Evolutionary conservation across 1,140 invertebrate species (phyloP).

Genomic region (Teleogryllus occipitalis): DNA sequence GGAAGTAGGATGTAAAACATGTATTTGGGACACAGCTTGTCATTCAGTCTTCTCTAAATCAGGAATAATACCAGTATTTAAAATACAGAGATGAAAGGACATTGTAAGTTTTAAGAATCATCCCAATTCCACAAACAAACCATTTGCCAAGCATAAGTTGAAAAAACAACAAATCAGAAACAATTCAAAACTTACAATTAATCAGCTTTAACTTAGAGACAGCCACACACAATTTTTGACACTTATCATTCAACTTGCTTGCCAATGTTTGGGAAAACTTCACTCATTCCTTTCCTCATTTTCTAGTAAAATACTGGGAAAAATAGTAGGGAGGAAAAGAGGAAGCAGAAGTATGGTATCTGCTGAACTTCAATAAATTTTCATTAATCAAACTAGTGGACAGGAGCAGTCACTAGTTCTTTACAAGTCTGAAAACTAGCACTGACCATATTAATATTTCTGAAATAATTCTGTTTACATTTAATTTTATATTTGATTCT

Average conservation of each 20-base stretch:
- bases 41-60: not conserved
- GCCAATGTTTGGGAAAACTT: not conserved
- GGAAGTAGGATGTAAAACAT: not conserved
- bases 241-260: not conserved
- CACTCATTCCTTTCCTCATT: not conserved
- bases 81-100: not conserved
- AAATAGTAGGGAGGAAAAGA: not conserved
- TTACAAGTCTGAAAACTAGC: no score
- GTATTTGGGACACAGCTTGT: not conserved
- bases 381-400: no score
- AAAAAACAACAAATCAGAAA: not conserved
- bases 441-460: no score
- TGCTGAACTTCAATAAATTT: not conserved
- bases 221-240: not conserved
- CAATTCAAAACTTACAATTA: not conserved
- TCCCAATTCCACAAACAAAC: not conserved
- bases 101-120: not conserved
- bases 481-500: no score
- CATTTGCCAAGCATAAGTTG: not conserved
- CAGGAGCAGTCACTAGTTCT: no score
- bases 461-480: no score
- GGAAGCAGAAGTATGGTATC: not conserved
- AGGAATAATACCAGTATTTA: not conserved
- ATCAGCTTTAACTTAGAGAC: not conserved
- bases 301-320: not conserved